Conservation (phyloP, 2,113 vertebrate genomes). For the Pseudorasbora parva region DNA sequence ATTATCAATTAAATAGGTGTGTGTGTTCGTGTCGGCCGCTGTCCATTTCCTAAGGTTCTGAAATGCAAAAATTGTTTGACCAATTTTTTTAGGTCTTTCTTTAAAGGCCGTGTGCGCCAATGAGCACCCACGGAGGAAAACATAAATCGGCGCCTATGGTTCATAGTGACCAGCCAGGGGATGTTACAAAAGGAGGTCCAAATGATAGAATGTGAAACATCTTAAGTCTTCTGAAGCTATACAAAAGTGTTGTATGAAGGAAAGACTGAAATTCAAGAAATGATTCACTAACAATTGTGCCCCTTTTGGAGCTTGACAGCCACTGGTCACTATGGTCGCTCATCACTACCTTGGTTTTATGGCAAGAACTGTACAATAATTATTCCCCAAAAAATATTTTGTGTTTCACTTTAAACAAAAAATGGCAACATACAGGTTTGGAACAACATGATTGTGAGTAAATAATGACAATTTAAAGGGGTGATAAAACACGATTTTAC, state of each 20-base stretch:
- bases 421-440: background rate
- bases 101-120: too few species aligned
- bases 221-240: too few species aligned
- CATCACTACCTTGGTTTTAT: background rate
- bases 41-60: too few species aligned
- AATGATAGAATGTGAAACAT: too few species aligned
- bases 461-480: slow-evolving; percentile 2
- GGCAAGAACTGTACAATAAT: background rate
- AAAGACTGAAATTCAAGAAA: background rate
- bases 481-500: too few species aligned
- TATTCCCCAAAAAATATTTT: background rate
- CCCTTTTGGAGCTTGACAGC: background rate
- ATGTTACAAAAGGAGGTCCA: background rate
- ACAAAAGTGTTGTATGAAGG: background rate
- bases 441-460: background rate
- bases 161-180: background rate
- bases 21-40: too few species aligned
- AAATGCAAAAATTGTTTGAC: too few species aligned
- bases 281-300: background rate
- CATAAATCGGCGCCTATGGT: too few species aligned
- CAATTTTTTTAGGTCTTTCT: too few species aligned
- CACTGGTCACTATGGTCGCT: background rate
- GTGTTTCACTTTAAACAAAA: background rate
- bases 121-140: too few species aligned
- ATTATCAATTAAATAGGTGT: too few species aligned